A percentile compares a stretch with the other conserved stretches of the same genome.
These are phyloP conservation scores for Microctenopoma steveboyesi DNA, from an alignment of 2,797 vertebrate genomes.

Conservation along the genomic window DNA sequence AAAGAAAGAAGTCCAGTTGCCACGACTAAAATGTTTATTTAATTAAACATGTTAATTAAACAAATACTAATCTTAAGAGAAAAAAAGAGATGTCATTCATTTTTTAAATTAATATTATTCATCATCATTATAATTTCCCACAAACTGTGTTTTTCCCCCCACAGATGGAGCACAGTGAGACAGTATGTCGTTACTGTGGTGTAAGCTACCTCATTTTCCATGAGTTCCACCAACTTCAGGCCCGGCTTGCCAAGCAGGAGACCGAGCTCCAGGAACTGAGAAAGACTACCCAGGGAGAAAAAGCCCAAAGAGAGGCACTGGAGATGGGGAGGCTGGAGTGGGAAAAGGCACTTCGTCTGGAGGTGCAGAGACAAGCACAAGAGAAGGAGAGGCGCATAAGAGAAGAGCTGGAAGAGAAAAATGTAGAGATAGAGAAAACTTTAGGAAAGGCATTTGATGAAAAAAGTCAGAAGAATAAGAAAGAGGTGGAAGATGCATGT, in stretches of 20 bases:
- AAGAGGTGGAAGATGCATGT: slow-evolving; percentile 37
- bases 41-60: too few species aligned
- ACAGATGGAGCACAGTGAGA: slow-evolving; percentile 90
- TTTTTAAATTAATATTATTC: background rate
- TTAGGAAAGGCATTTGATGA: slow-evolving; percentile 50
- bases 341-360: slow-evolving; percentile 48
- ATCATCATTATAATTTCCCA: background rate
- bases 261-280: slow-evolving; percentile 82
- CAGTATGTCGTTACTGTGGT: slow-evolving; percentile 89
- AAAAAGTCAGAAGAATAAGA: slow-evolving; percentile 19
- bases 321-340: slow-evolving; percentile 55
- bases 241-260: slow-evolving; percentile 84
- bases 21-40: too few species aligned
- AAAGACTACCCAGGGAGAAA: slow-evolving; percentile 81
- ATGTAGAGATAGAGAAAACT: slow-evolving; percentile 18
- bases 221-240: slow-evolving; percentile 89
- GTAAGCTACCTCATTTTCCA: slow-evolving; percentile 93
- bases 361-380: slow-evolving; percentile 40
- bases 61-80: too few species aligned
- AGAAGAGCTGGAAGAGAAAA: slow-evolving; percentile 40
- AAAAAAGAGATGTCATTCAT: too few species aligned
- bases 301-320: slow-evolving; percentile 82
- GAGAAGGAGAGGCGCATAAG: slow-evolving; percentile 29
- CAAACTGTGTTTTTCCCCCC: slow-evolving; percentile 23
- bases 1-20: too few species aligned